Base-by-base conservation (phyloP, 2,797 vertebrate species). In the Tapera naevia region DNA sequence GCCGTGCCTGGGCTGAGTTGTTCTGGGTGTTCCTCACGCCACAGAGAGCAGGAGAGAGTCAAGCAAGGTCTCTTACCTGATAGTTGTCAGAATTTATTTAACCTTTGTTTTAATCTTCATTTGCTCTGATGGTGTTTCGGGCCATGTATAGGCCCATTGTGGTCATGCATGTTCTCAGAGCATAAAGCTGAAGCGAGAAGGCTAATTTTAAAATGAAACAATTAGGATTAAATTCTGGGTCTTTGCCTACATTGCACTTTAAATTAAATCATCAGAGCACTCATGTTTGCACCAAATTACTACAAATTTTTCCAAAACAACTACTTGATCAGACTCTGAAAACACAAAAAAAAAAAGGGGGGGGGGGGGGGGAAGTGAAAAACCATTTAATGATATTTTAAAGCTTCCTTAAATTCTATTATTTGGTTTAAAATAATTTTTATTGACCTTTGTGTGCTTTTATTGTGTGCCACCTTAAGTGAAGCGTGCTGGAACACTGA, bases 151-250 rank as follows among this genome's bases (percentile, higher is more conserved):
- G 4, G 54, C 58, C 60, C 2, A 1, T 43, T 0, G 0, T 32
- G 57, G 72, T 28, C 79, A 53, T 69, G 79, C 71, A 5, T 86
- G 53, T 94, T 97, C 94, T 93, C 67, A 72, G 60, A 79, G 69
- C 88, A 32, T 58, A 33, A 86, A 95, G 91, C 90, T 73, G 65
- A 92, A 96, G 58, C 2, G 10, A 84, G 97, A 95, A 97, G 92
- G 95, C 95, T 97, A 94, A 94, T 96, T 96, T 80, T 92, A 82
- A 97, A 95, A 89, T 89, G 84, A 85, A 96, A 94, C 95, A 95
- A 95, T 96, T 95, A 84, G 66, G 92, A 80, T 89, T 51, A 56
- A 89, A 96, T 91, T 79, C 80, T 95, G 73, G 76, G 83, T 96
- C 91, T 94, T 96, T 89, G 73, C 95, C 76, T 89, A 28, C 35